These are phyloP conservation scores for Scartelaos histophorus DNA, from an alignment of 2,113 vertebrate species.

Conservation along the genomic window DNA sequence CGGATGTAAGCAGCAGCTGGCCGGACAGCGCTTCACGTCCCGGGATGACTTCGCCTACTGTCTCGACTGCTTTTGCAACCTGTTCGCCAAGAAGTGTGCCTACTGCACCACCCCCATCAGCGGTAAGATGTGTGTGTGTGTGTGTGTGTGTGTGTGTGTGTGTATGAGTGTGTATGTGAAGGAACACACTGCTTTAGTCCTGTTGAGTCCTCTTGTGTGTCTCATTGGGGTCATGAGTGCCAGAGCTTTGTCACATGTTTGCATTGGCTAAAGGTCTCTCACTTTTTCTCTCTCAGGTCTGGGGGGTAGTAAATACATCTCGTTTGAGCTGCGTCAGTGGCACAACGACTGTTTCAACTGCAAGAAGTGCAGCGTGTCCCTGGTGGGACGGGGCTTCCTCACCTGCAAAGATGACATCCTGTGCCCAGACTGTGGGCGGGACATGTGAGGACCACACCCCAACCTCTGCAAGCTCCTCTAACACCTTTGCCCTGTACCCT, in stretches of 20 bases:
- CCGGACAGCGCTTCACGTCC: constrained; percentile 92
- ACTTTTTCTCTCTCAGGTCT: constrained; percentile 80
- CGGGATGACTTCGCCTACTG: constrained; percentile 92
- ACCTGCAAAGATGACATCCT: constrained; percentile 91
- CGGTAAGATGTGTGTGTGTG: constrained; percentile 70
- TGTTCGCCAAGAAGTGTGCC: constrained; percentile 94
- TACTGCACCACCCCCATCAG: constrained; percentile 92
- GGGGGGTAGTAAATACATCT: constrained; percentile 95
- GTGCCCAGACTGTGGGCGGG: constrained; percentile 92
- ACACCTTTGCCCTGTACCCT: neutral
- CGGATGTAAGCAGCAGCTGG: constrained; percentile 89
- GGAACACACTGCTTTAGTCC: neutral
- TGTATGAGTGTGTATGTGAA: no score
- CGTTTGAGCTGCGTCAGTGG: constrained; percentile 96
- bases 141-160: neutral
- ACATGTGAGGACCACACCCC: constrained; percentile 76
- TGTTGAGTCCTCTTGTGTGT: constrained; percentile 5
- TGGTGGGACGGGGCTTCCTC: constrained; percentile 94
- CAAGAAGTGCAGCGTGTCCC: constrained; percentile 87
- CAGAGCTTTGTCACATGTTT: constrained; percentile 47
- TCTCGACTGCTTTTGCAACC: constrained; percentile 92
- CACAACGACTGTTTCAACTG: constrained; percentile 97
- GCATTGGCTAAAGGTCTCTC: neutral
- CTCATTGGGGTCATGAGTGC: neutral
- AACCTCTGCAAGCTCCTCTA: neutral